These are phyloP conservation scores for Cyclopterus lumpus DNA, from an alignment of 2,797 vertebrate species.

Conservation along the genomic window DNA sequence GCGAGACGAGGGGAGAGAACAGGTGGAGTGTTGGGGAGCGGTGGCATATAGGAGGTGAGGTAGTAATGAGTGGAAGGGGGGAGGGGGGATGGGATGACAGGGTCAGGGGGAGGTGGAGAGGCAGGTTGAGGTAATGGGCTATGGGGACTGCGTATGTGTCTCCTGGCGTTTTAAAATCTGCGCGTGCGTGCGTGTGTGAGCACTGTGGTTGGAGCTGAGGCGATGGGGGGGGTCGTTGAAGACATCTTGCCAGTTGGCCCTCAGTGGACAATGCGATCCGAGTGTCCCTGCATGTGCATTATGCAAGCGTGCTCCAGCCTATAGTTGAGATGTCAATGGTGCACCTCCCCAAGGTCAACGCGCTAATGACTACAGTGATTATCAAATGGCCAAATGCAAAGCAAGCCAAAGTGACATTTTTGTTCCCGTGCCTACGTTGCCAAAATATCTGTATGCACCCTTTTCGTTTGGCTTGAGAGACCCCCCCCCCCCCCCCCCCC, in stretches of 20 bases:
- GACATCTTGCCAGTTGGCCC: constrained; percentile 72
- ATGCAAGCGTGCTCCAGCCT: constrained; percentile 62
- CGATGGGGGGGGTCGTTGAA: constrained; percentile 22
- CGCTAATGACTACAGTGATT: constrained; percentile 80
- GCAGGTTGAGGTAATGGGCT: constrained; percentile 76
- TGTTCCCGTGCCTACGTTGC: constrained; percentile 68
- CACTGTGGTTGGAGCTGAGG: not conserved
- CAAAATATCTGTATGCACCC: constrained; percentile 53
- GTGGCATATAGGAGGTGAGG: constrained; percentile 65
- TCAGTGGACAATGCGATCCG: constrained; percentile 71
- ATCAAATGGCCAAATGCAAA: constrained; percentile 75
- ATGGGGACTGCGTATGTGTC: constrained; percentile 49
- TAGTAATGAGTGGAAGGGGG: constrained; percentile 70
- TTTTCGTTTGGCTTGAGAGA: constrained; percentile 31
- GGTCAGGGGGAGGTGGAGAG: constrained; percentile 71
- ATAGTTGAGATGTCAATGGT: constrained; percentile 80
- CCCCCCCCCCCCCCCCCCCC: constrained; percentile 45
- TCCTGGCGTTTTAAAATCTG: constrained; percentile 48
- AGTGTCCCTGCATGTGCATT: constrained; percentile 69
- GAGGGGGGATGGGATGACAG: constrained; percentile 64
- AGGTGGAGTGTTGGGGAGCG: constrained; percentile 69
- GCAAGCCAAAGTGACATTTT: constrained; percentile 66
- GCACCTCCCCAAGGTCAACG: constrained; percentile 81
- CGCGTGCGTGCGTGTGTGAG: constrained; percentile 8
- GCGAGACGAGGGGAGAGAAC: constrained; percentile 54